Conservation (phyloP, 2,888 invertebrate genomes). For the Sipha maydis region DNA sequence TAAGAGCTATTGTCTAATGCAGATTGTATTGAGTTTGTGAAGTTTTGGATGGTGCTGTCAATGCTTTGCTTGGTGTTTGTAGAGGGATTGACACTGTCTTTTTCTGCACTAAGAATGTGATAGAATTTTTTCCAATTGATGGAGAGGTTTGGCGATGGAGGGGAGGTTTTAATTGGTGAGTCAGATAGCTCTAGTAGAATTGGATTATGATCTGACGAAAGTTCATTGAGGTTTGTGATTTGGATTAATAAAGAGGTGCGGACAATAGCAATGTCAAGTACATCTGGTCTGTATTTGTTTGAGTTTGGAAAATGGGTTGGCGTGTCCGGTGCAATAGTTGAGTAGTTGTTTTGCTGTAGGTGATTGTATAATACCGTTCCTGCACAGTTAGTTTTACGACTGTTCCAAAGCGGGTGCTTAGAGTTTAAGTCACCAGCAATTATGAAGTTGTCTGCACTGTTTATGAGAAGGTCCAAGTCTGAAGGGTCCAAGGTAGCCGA, state of each 20-base stretch:
- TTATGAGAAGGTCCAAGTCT: not conserved
- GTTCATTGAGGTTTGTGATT: slow-evolving; percentile 7
- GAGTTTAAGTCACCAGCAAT: no score
- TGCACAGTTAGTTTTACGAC: not conserved
- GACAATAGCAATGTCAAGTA: no score
- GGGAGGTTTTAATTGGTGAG: not conserved
- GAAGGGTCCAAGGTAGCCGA: not conserved
- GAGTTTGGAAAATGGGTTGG: not conserved
- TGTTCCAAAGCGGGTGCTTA: not conserved
- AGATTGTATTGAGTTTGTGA: not conserved
- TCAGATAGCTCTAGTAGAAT: not conserved
- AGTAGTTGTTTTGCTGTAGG: slow-evolving; percentile 1
- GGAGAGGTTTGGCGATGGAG: not conserved
- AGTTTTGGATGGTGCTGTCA: not conserved
- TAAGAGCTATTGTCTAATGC: no score
- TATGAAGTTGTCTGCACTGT: not conserved
- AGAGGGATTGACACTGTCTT: not conserved
- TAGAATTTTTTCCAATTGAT: no score
- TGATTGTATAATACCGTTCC: not conserved
- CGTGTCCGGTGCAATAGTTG: not conserved
- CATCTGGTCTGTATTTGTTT: no score
- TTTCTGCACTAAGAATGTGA: not conserved
- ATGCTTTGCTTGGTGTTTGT: not conserved
- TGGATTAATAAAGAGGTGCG: not conserved
- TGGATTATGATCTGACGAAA: no score